phyloP scores from a whole-genome alignment of 2,113 vertebrate genomes.

The Gymnocephalus cernua region DNA sequence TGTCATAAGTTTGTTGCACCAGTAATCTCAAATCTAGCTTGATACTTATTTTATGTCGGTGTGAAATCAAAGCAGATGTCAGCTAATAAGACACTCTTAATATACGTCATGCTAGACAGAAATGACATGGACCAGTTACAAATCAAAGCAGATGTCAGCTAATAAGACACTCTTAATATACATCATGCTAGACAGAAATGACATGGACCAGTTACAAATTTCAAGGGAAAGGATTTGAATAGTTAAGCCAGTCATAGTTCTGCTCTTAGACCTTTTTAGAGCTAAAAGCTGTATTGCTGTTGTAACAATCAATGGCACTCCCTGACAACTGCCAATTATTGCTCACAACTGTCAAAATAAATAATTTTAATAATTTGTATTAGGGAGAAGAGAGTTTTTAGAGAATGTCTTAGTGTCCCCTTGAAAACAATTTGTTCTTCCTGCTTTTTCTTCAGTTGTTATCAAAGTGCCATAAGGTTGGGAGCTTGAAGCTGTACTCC shows the following conservation, averaged over 20 bases:
- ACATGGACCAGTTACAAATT: not conserved
- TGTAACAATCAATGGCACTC: constrained; percentile 13
- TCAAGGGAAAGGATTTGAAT: not conserved
- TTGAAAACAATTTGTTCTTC: not conserved
- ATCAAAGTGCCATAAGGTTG: not conserved
- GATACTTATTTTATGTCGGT: constrained; percentile 11
- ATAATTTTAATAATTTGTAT: constrained; percentile 16
- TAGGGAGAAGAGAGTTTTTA: not conserved
- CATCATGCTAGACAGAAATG: not conserved
- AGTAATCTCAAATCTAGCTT: constrained; percentile 7
- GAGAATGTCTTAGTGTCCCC: not conserved
- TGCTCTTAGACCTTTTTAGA: not conserved
- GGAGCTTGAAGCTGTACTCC: not conserved
- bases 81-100: not conserved
- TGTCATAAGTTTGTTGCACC: constrained; percentile 30
- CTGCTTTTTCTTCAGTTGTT: not conserved
- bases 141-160: constrained; percentile 13
- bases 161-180: not conserved
- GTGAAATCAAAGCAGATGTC: constrained; percentile 24
- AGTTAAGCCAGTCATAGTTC: too few species aligned
- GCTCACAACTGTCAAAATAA: constrained; percentile 19
- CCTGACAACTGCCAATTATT: constrained; percentile 23
- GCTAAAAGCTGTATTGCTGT: not conserved
- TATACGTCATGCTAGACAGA: not conserved
- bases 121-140: not conserved